Percentiles rank a stretch among this genome's conserved stretches.
Evolutionary conservation across 2,113 vertebrate genomes (phyloP).

Genomic region (Megaceryle maxima): DNA sequence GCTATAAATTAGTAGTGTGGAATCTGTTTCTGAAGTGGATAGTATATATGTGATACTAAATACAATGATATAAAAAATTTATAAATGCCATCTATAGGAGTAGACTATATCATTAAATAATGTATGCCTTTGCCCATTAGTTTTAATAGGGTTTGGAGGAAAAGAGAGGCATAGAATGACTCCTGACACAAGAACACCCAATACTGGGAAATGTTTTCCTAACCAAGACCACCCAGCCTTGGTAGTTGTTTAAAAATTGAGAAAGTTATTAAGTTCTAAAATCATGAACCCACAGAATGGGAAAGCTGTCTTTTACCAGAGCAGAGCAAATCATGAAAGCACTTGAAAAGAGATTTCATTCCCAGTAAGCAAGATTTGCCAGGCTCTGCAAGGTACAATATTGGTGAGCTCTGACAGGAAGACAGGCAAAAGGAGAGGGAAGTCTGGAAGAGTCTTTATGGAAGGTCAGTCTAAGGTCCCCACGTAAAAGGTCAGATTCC

Average conservation of each 20-base stretch:
- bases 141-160: neutral
- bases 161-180: neutral
- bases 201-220: neutral
- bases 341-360: neutral
- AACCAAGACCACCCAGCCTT: neutral
- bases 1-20: fast-evolving
- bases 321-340: neutral
- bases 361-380: neutral
- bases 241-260: neutral
- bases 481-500: neutral
- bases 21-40: neutral
- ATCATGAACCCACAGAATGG: neutral
- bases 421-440: neutral
- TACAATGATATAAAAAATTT: neutral
- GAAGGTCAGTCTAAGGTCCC: neutral
- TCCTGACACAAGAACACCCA: neutral
- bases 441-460: neutral
- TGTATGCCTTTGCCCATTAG: neutral
- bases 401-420: neutral
- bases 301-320: neutral
- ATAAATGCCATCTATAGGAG: neutral
- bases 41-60: neutral
- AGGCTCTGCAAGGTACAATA: neutral
- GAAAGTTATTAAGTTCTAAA: neutral
- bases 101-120: neutral